Percentiles rank a stretch among this genome's conserved stretches.
Conservation (phyloP, 1,140 invertebrate genomes). For the Ceratosolen fusciceps region DNA sequence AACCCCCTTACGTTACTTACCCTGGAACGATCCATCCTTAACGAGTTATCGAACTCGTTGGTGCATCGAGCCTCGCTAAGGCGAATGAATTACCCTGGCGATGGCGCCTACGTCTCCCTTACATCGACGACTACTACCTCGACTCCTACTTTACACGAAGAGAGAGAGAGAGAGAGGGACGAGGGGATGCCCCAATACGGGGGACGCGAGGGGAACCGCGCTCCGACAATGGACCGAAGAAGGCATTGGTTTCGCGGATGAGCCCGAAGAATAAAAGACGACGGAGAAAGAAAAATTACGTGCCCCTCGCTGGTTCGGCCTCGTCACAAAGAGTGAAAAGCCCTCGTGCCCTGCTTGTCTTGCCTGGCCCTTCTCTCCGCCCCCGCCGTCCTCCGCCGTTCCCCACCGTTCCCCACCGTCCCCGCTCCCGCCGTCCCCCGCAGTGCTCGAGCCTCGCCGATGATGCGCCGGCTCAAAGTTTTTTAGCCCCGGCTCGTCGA, state of each 20-base stretch:
- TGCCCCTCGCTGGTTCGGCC: background rate
- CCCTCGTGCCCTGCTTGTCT: background rate
- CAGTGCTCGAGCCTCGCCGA: background rate
- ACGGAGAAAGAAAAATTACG: background rate
- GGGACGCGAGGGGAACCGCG: background rate
- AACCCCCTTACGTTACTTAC: background rate
- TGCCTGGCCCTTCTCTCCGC: background rate
- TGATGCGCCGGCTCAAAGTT: too few species aligned
- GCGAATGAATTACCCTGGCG: background rate
- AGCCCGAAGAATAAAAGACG: background rate
- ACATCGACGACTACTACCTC: background rate
- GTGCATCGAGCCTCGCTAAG: background rate
- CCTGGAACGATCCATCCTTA: background rate
- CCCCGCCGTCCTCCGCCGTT: background rate
- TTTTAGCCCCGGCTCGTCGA: too few species aligned
- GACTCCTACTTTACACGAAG: too few species aligned
- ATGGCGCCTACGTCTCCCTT: background rate
- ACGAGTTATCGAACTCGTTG: background rate
- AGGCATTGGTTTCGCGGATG: background rate
- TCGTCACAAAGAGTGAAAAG: background rate
- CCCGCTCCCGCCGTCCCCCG: too few species aligned
- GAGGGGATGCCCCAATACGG: background rate
- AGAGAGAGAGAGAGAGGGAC: background rate
- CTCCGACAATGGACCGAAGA: background rate
- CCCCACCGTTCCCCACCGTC: background rate